Conservation (phyloP, 1,140 invertebrate genomes). For the Drosophila biarmipes region DNA sequence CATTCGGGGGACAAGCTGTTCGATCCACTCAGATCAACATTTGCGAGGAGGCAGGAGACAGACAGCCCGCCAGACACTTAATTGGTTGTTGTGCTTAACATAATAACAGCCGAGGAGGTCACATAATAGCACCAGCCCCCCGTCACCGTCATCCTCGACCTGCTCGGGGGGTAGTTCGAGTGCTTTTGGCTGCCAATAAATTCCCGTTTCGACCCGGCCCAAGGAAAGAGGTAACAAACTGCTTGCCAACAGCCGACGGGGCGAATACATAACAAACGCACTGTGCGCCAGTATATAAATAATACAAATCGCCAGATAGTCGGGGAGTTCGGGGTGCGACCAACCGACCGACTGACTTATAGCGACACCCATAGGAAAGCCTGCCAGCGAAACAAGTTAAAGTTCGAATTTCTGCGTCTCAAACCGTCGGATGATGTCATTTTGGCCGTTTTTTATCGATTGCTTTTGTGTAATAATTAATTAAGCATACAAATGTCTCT, state of each 20-base stretch:
- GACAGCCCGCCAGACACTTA: conserved; percentile 61
- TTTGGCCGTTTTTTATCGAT: conserved; percentile 64
- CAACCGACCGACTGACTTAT: conserved; percentile 70
- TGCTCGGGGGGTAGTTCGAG: conserved; percentile 53
- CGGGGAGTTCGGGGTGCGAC: conserved; percentile 64
- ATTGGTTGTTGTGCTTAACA: conserved; percentile 81
- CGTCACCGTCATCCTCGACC: neutral
- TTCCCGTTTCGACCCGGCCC: conserved; percentile 15
- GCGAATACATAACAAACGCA: conserved; percentile 73
- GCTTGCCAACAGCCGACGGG: conserved; percentile 67
- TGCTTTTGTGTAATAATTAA: conserved; percentile 71
- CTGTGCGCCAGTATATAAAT: conserved; percentile 65
- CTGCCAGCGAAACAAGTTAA: conserved; percentile 58
- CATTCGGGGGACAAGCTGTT: conserved; percentile 24
- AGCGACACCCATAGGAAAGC: conserved; percentile 33
- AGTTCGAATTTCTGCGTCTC: conserved; percentile 41
- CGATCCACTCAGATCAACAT: conserved; percentile 20
- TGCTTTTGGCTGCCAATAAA: conserved; percentile 75
- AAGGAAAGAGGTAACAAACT: conserved; percentile 71
- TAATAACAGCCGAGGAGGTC: conserved; percentile 76
- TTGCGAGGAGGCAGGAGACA: conserved; percentile 16
- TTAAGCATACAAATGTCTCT: conserved; percentile 52
- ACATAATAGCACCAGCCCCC: conserved; percentile 56
- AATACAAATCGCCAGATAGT: conserved; percentile 64
- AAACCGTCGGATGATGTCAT: conserved; percentile 68